These are phyloP conservation scores for Cremastobaeus sp. DNA, from an alignment of 2,888 invertebrate genomes.

Conservation along the genomic window DNA sequence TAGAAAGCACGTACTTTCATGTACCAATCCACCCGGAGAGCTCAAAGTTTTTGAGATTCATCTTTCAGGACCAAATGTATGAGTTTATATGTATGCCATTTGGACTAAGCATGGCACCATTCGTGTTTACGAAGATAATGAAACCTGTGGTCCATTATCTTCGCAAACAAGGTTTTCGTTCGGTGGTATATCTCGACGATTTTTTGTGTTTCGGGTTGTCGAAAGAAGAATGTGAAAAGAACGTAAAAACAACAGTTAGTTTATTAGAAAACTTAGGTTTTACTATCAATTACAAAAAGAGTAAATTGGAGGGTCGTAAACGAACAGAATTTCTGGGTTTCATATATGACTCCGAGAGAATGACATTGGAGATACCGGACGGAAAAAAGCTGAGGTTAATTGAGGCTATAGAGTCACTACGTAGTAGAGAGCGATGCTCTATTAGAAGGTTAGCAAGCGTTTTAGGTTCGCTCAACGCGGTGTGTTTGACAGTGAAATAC, in stretches of 20 bases:
- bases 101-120: constrained; percentile 9
- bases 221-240: not conserved
- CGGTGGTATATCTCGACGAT: constrained; percentile 6
- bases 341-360: constrained; percentile 12
- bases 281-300: constrained; percentile 2
- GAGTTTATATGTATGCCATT: constrained; percentile 7
- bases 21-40: not conserved
- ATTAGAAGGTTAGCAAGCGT: not conserved
- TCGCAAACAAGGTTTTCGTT: not conserved
- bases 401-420: not conserved
- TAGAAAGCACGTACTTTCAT: constrained; percentile 3
- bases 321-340: constrained; percentile 24
- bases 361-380: constrained; percentile 3
- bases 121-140: constrained; percentile 14
- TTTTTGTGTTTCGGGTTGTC: not conserved
- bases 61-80: not conserved
- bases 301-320: not conserved
- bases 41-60: constrained; percentile 5
- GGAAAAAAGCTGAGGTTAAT: not conserved
- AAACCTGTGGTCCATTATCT: constrained; percentile 3
- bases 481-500: not conserved
- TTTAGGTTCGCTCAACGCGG: constrained; percentile 11
- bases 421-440: not conserved
- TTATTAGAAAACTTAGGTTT: constrained; percentile 17
- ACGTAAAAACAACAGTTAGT: not conserved